These are phyloP conservation scores for Micromesistius poutassou DNA, from an alignment of 2,797 vertebrate genomes.

Conservation along the genomic window DNA sequence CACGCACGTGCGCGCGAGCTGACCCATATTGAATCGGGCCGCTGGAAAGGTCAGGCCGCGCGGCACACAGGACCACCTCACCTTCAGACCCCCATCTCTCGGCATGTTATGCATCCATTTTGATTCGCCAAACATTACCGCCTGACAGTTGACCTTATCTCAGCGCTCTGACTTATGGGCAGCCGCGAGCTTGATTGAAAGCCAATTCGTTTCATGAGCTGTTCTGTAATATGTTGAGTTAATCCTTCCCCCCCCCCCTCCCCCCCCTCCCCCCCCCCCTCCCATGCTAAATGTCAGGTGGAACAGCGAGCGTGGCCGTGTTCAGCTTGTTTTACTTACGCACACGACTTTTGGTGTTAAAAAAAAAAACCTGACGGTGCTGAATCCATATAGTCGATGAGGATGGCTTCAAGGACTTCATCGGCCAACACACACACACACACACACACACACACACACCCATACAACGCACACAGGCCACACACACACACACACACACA, in stretches of 20 bases:
- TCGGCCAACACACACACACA: not conserved
- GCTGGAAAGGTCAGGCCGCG: constrained; percentile 75
- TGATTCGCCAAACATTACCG: constrained; percentile 73
- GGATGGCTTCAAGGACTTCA: not conserved
- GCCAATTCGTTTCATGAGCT: constrained; percentile 71
- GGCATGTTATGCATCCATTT: constrained; percentile 73
- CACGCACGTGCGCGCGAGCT: not conserved
- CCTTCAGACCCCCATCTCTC: constrained; percentile 52
- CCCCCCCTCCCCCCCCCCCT: constrained; percentile 32
- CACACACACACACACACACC: not conserved
- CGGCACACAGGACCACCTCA: constrained; percentile 39
- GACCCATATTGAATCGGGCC: constrained; percentile 56
- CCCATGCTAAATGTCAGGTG: constrained; percentile 76
- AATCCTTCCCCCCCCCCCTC: constrained; percentile 44
- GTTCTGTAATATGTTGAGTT: constrained; percentile 66
- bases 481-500: no score
- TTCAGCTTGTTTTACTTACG: constrained; percentile 13
- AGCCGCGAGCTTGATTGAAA: constrained; percentile 66
- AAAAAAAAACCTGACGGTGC: constrained; percentile 30
- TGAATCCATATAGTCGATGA: not conserved
- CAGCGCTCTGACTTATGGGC: constrained; percentile 60
- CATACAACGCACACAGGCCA: no score
- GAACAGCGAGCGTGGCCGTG: constrained; percentile 30
- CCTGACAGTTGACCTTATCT: constrained; percentile 82
- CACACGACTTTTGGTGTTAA: constrained; percentile 13